Conservation (phyloP, 1,140 invertebrate species). For the Drosophila cardini region DNA sequence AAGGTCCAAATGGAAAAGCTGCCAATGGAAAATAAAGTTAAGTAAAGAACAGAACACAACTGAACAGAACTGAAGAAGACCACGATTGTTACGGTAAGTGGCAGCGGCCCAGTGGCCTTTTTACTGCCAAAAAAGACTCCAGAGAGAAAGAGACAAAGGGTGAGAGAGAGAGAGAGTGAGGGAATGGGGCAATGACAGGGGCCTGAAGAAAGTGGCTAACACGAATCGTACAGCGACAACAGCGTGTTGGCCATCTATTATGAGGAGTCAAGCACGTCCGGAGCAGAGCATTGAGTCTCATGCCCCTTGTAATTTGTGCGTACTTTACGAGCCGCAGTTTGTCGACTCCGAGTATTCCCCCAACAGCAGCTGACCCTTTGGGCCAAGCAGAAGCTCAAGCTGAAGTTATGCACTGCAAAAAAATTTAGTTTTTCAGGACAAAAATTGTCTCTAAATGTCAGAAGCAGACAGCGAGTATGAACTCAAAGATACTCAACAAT, state of each 20-base stretch:
- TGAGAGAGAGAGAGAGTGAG: background rate
- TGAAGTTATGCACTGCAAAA: background rate
- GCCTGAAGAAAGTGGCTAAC: background rate
- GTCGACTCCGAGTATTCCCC: slow-evolving; percentile 12
- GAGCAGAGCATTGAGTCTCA: slow-evolving; percentile 21
- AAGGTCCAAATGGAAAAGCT: slow-evolving; percentile 9
- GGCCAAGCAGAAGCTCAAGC: background rate
- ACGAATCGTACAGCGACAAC: slow-evolving; percentile 1
- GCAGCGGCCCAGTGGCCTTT: slow-evolving; percentile 32
- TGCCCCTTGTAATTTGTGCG: slow-evolving; percentile 46
- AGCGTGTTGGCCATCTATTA: slow-evolving; percentile 55
- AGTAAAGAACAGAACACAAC: background rate
- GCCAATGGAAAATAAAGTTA: background rate
- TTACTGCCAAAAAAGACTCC: slow-evolving; percentile 45
- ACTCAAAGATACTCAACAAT: too few relatives aligned
- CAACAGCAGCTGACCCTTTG: slow-evolving; percentile 39
- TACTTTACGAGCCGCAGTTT: slow-evolving; percentile 47
- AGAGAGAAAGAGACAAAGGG: slow-evolving; percentile 14
- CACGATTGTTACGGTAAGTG: slow-evolving; percentile 22
- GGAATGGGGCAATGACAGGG: background rate
- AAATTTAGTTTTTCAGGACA: too few relatives aligned
- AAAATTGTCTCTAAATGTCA: too few relatives aligned
- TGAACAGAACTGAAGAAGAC: background rate
- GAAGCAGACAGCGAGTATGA: too few relatives aligned
- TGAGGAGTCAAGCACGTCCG: slow-evolving; percentile 48